Percentiles rank a stretch among this genome's conserved stretches.
These are phyloP conservation scores for Zhuqinia jingwanae DNA, from an alignment of 2,888 invertebrate genomes.

Conservation along the genomic window DNA sequence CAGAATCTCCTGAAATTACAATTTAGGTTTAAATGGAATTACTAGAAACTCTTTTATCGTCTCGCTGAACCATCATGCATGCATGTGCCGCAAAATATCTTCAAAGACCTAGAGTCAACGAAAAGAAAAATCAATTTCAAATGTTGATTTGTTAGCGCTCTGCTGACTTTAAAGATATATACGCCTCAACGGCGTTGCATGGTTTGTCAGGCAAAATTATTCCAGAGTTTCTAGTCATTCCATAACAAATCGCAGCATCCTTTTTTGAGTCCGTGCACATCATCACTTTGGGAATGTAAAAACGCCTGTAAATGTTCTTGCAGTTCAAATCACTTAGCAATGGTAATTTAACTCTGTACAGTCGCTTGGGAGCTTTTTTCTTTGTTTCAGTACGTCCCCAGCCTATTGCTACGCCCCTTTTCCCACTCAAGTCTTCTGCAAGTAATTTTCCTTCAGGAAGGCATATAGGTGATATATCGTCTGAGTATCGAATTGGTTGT, in stretches of 20 bases:
- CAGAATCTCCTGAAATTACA: slow-evolving; percentile 66
- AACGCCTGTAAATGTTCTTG: slow-evolving; percentile 72
- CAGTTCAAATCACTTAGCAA: slow-evolving; percentile 75
- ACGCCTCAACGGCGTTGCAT: not conserved
- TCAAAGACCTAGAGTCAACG: too few species aligned
- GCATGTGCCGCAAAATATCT: too few species aligned
- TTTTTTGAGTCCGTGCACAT: slow-evolving; percentile 78
- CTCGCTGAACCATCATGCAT: not conserved
- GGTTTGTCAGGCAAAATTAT: not conserved
- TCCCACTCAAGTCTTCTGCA: slow-evolving; percentile 73
- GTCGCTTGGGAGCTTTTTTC: slow-evolving; percentile 75
- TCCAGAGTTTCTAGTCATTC: slow-evolving; percentile 68
- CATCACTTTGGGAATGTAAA: slow-evolving; percentile 77
- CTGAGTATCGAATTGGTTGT: slow-evolving; percentile 74
- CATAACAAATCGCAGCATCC: slow-evolving; percentile 79
- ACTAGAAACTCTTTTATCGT: slow-evolving; percentile 16
- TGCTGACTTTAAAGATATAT: not conserved
- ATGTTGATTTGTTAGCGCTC: too few species aligned
- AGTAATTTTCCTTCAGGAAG: slow-evolving; percentile 75
- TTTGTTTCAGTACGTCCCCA: slow-evolving; percentile 77
- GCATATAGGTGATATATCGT: slow-evolving; percentile 78
- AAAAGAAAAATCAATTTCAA: too few species aligned
- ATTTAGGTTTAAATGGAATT: not conserved
- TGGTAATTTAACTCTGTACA: slow-evolving; percentile 77
- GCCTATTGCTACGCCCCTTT: slow-evolving; percentile 77